Evolutionary conservation across 2,113 vertebrate genomes (phyloP).

Genomic region (Bucco capensis): DNA sequence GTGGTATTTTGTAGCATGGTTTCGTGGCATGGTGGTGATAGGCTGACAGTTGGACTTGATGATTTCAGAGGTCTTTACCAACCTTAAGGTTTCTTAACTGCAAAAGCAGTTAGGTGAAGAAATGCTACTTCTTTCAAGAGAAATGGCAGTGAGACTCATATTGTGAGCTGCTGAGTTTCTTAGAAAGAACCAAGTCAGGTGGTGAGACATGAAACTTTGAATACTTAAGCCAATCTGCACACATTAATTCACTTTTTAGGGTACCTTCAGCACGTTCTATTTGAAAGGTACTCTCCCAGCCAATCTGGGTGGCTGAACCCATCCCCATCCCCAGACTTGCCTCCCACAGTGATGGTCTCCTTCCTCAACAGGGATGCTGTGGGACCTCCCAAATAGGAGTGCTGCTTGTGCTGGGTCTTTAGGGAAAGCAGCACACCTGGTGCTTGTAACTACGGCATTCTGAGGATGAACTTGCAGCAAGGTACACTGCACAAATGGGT

Average conservation of each 20-base stretch:
- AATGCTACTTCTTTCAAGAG: accelerated
- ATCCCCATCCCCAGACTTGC: not conserved
- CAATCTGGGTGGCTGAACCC: not conserved
- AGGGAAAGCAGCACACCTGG: not conserved
- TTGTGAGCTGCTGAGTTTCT: accelerated
- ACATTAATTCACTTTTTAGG: not conserved
- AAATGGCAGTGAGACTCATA: accelerated
- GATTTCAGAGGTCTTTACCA: too few relatives aligned
- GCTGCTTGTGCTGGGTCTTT: too few relatives aligned
- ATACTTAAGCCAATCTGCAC: accelerated
- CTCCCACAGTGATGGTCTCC: too few relatives aligned
- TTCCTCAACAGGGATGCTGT: not conserved
- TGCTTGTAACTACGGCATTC: accelerated
- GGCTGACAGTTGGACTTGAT: too few relatives aligned
- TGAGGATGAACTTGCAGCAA: too few relatives aligned
- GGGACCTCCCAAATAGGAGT: accelerated
- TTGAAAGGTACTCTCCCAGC: not conserved
- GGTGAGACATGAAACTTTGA: accelerated
- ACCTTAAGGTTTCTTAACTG: not conserved
- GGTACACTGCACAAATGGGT: too few relatives aligned
- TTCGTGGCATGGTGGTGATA: too few relatives aligned
- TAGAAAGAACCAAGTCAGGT: accelerated
- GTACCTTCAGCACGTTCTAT: accelerated
- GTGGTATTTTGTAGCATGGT: too few relatives aligned
- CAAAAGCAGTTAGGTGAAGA: not conserved